A percentile compares a stretch with the other conserved stretches of the same genome.
Conservation (phyloP, 2,113 vertebrate species). For the Chroicocephalus ridibundus region DNA sequence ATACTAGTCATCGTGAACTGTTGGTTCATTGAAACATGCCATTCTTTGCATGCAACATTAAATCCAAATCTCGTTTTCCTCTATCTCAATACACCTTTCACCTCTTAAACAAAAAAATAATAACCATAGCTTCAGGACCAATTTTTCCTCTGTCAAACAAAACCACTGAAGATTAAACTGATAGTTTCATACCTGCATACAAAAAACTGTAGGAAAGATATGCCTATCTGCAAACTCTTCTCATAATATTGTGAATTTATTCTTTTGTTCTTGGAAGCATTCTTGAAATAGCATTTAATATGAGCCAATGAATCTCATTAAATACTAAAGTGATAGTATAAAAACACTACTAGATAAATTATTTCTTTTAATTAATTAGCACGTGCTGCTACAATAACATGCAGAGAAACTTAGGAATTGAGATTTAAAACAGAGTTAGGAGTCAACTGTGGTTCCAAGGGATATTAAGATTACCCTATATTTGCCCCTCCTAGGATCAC, state of each 20-base stretch:
- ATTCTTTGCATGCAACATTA: background rate
- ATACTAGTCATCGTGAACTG: background rate
- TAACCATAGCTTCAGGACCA: background rate
- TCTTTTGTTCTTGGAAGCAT: background rate
- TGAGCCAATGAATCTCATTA: background rate
- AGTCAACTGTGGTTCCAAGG: background rate
- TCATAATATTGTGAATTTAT: background rate
- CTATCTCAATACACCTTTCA: constrained; percentile 12
- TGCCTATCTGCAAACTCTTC: background rate
- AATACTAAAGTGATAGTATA: background rate
- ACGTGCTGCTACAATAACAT: background rate
- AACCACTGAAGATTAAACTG: background rate
- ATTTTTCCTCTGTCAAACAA: constrained; percentile 16
- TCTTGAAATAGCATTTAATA: background rate
- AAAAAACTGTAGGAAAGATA: background rate
- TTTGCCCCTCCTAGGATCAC: background rate
- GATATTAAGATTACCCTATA: background rate
- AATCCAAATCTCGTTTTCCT: constrained; percentile 32
- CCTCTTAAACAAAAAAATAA: constrained; percentile 7
- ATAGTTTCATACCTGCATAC: background rate
- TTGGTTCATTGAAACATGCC: background rate
- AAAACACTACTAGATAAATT: background rate
- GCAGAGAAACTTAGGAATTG: background rate
- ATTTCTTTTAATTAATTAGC: constrained; percentile 24
- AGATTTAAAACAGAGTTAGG: background rate